A percentile compares a stretch with the other conserved stretches of the same genome.
phyloP scores from a whole-genome alignment of 2,113 vertebrate genomes.

The Pachypanchax playfairii region DNA sequence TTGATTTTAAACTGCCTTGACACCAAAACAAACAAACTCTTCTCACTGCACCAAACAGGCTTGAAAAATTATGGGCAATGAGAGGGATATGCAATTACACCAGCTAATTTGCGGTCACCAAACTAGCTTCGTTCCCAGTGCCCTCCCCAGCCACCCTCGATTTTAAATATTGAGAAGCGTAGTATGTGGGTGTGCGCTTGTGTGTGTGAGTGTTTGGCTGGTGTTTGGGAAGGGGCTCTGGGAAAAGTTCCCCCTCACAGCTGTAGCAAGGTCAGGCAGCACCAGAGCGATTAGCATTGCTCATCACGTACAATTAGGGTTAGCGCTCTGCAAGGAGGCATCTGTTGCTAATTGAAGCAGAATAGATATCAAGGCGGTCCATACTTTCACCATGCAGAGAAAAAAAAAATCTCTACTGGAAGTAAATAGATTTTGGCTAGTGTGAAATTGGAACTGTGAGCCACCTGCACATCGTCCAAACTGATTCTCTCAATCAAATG shows the following conservation, averaged over 20 bases:
- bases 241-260: slow-evolving; percentile 64
- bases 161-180: slow-evolving; percentile 61
- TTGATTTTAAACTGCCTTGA: slow-evolving; percentile 80
- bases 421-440: slow-evolving; percentile 77
- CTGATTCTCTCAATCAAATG: slow-evolving; percentile 46
- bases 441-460: slow-evolving; percentile 78
- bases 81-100: slow-evolving; percentile 77
- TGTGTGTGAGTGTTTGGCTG: slow-evolving; percentile 38
- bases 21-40: slow-evolving; percentile 83
- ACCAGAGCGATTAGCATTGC: slow-evolving; percentile 74
- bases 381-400: slow-evolving; percentile 34
- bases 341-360: slow-evolving; percentile 79
- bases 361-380: slow-evolving; percentile 71
- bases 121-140: slow-evolving; percentile 47
- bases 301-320: slow-evolving; percentile 80
- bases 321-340: slow-evolving; percentile 68
- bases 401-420: slow-evolving; percentile 62
- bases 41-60: slow-evolving; percentile 68
- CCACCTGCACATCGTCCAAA: slow-evolving; percentile 69
- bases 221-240: slow-evolving; percentile 42
- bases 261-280: slow-evolving; percentile 71
- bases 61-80: slow-evolving; percentile 71
- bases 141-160: slow-evolving; percentile 46
- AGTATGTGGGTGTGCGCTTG: slow-evolving; percentile 33
- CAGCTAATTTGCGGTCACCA: slow-evolving; percentile 77